phyloP scores from a whole-genome alignment of 2,797 vertebrate species.

The Natrix natrix region DNA sequence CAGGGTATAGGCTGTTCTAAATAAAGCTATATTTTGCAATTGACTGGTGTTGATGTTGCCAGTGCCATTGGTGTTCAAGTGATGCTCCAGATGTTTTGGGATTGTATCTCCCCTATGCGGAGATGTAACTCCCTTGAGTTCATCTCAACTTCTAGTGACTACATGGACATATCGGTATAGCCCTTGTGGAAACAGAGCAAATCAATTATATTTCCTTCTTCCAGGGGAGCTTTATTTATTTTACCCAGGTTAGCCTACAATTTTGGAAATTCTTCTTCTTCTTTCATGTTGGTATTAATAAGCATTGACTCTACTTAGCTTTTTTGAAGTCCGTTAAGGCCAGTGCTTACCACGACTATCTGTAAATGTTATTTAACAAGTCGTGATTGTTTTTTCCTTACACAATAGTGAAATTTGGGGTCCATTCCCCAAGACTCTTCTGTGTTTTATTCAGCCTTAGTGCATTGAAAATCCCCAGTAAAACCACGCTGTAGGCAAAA shows the following conservation, averaged over 20 bases:
- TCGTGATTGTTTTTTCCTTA: neutral
- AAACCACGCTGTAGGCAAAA: neutral
- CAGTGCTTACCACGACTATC: neutral
- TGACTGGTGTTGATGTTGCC: neutral
- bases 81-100: neutral
- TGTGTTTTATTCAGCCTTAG: neutral
- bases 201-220: neutral
- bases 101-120: neutral
- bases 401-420: neutral
- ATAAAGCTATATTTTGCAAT: neutral
- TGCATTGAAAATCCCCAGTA: neutral
- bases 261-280: neutral
- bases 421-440: neutral
- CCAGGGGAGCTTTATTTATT: neutral
- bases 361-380: neutral
- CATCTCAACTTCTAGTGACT: neutral
- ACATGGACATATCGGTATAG: neutral
- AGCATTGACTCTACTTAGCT: neutral
- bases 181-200: neutral
- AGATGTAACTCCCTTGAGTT: neutral
- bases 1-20: neutral
- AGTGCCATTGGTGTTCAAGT: neutral
- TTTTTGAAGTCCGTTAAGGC: neutral
- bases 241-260: neutral
- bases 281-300: neutral